Base-by-base conservation (phyloP, 2,888 invertebrate species). In the Pseudococcus jackbeardsleyi region DNA sequence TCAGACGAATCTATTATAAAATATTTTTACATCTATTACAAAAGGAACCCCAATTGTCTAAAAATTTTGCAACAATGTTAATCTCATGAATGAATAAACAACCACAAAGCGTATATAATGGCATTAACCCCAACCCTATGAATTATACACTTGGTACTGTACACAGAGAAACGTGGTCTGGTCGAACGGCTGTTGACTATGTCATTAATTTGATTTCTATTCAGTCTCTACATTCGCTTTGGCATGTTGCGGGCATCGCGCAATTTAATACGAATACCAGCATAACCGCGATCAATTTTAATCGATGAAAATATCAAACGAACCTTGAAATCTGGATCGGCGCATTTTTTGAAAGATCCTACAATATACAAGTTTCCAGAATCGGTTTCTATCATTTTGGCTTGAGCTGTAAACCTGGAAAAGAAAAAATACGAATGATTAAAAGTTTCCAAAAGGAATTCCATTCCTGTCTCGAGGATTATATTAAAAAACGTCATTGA, bases 361-460 rank as follows among this genome's bases (percentile, higher is more conserved):
- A 96, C 94, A 90, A 96, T 95, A 92, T 95, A 94, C 89, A 96
- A 94, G n/a, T 95, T 95, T 22, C 96, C 96, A 90, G 93, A 94
- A 85, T 96, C 96, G 90, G 95, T 95, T 91, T 95, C 95, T 89
- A 95, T 93, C 95, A 96, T 95, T 91, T 95, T 94, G 0, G 95
- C 96, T 90, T 95, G 95, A 64, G 96, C 95, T 90, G 94, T 95
- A 91, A 94, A 94, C 91, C 95, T 95, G 92, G 33, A 22, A 77
- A 77, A 50, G 8, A 15, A 50, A 50, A 88, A 77, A 42, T 39
- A 15, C 50, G 11, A 50, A 50, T 12, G 50, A 50, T 50, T 12
- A 50, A 12, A 50, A 50, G 50, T 50, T 50, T 7, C 9, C 9
- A 50, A 12, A 11, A 50, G 12, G 50, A 12, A 50, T 50, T 50